Evolutionary conservation across 2,113 vertebrate genomes (phyloP).

Genomic region (Benitochromis conjunctus): DNA sequence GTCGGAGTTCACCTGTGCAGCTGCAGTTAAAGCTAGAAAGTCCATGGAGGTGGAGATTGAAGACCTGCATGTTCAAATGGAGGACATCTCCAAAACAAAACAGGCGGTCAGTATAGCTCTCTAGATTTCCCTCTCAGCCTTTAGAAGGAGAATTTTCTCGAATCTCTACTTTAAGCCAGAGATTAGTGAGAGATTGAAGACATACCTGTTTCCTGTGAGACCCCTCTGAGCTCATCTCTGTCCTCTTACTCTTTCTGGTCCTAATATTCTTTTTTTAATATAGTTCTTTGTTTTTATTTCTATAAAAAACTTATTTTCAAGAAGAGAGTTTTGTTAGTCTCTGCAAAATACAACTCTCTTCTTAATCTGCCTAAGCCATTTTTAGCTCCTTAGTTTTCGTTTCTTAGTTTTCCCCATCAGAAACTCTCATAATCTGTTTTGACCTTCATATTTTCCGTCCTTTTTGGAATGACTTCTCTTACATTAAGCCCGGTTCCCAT

Average conservation of each 20-base stretch:
- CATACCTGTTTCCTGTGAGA: not conserved
- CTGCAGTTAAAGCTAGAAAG: constrained; percentile 92
- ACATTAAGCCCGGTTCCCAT: not conserved
- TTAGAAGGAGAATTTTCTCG: not conserved
- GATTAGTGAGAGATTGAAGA: not conserved
- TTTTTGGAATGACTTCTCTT: not conserved
- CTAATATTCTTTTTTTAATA: not conserved
- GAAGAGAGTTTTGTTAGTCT: not conserved
- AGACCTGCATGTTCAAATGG: constrained; percentile 95
- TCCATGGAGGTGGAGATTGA: constrained; percentile 98
- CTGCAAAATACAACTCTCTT: not conserved
- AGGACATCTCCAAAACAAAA: constrained; percentile 92
- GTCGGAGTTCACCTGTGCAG: constrained; percentile 93
- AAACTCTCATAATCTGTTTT: not conserved
- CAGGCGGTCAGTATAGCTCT: constrained; percentile 75
- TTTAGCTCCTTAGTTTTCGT: not conserved
- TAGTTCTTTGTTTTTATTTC: not conserved
- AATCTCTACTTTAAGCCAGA: not conserved
- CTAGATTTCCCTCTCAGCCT: not conserved
- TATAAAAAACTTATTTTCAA: not conserved
- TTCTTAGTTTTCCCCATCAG: not conserved
- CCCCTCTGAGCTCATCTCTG: not conserved
- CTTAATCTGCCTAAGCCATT: not conserved
- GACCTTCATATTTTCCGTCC: not conserved
- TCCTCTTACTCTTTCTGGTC: not conserved